A percentile compares a stretch with the other conserved stretches of the same genome.
These are phyloP conservation scores for Ctenopoma kingsleyae DNA, from an alignment of 2,797 vertebrate genomes.

Conservation along the genomic window DNA sequence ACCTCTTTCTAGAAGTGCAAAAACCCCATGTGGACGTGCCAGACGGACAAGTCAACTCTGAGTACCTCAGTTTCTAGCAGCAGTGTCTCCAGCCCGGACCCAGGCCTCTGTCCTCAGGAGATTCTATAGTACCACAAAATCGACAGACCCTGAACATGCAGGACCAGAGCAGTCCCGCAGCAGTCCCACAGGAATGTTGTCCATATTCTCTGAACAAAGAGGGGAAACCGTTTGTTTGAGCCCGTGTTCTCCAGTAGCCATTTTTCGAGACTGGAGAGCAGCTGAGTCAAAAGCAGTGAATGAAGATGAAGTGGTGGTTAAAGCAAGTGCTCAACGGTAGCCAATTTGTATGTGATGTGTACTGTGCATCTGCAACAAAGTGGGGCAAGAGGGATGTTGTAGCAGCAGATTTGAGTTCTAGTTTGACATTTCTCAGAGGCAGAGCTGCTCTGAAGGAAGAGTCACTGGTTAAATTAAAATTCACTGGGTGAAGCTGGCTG, in stretches of 20 bases:
- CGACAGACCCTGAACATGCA: conserved; percentile 45
- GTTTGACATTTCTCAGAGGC: conserved; percentile 53
- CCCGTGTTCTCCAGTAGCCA: conserved; percentile 65
- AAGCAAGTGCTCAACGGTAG: conserved; percentile 59
- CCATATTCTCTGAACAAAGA: conserved; percentile 38
- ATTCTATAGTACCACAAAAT: conserved; percentile 59
- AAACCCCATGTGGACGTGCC: conserved; percentile 58
- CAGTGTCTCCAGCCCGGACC: conserved; percentile 62
- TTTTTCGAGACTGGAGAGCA: conserved; percentile 47
- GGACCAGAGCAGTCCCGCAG: conserved; percentile 45
- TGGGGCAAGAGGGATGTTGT: conserved; percentile 44
- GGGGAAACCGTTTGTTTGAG: conserved; percentile 27
- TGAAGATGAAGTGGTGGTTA: conserved; percentile 11
- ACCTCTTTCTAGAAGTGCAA: conserved; percentile 66
- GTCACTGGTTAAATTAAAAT: neutral
- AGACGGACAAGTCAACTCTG: conserved; percentile 68
- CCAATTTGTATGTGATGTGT: conserved; percentile 60
- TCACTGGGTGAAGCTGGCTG: neutral
- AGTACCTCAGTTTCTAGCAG: conserved; percentile 82
- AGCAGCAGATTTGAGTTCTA: conserved; percentile 77
- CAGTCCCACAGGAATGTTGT: conserved; percentile 46
- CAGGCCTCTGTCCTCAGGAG: conserved; percentile 77
- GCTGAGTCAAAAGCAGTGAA: conserved; percentile 10
- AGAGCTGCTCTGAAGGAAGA: conserved; percentile 63
- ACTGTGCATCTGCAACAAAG: conserved; percentile 47